These are phyloP conservation scores for Malthinus seriepunctatus DNA, from an alignment of 2,888 invertebrate species.

Conservation along the genomic window DNA sequence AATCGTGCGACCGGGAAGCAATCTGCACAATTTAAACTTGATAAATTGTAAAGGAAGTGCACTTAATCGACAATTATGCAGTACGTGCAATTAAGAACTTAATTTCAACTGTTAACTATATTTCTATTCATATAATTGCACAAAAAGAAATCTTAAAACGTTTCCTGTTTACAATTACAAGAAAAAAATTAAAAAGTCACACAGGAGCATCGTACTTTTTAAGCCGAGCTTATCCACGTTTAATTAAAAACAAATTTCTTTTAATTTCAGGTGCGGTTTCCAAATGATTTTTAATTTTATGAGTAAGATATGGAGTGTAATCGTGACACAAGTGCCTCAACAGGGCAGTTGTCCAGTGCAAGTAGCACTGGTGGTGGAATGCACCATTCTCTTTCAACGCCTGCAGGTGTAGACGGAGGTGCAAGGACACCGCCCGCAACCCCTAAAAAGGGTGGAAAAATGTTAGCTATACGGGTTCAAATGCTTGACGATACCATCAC, in stretches of 20 bases:
- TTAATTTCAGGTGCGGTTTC: conserved; percentile 24
- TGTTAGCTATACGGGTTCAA: conserved; percentile 84
- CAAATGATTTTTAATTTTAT: conserved; percentile 25
- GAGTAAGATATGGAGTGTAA: conserved; percentile 38
- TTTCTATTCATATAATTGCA: no score
- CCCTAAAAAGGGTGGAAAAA: conserved; percentile 84
- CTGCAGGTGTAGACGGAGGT: conserved; percentile 78
- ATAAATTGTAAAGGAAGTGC: no score
- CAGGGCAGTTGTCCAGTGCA: conserved; percentile 51
- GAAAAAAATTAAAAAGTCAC: no score
- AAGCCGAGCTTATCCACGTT: neutral
- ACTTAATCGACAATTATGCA: no score
- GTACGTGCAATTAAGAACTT: no score
- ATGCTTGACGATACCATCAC: conserved; percentile 89
- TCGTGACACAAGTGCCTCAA: conserved; percentile 48
- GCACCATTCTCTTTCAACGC: conserved; percentile 85
- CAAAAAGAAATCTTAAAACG: no score
- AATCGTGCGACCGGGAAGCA: no score
- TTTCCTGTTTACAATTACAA: no score
- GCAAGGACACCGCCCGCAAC: conserved; percentile 76
- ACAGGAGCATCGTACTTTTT: neutral
- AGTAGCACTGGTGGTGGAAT: conserved; percentile 57
- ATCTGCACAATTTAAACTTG: no score
- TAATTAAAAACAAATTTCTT: neutral
- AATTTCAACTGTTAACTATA: no score